Conservation (phyloP, 2,113 vertebrate species). For the Periophthalmus modestus region DNA sequence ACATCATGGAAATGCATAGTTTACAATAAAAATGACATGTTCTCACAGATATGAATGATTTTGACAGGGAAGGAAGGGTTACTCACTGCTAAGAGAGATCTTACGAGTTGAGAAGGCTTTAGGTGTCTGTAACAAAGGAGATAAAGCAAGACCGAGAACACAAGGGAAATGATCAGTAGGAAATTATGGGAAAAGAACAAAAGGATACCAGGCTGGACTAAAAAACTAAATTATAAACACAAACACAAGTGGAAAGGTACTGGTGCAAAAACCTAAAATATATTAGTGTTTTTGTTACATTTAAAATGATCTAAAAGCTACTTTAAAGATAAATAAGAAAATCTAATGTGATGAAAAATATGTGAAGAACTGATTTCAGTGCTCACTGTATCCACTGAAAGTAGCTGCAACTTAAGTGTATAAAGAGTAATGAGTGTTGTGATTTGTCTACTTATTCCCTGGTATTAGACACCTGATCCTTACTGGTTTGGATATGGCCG, state of each 20-base stretch:
- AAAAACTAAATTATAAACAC: constrained; percentile 19
- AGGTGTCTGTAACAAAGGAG: constrained; percentile 72
- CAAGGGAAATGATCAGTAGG: constrained; percentile 50
- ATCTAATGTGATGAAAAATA: neutral
- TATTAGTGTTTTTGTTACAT: neutral
- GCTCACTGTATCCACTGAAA: constrained; percentile 37
- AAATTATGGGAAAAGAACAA: constrained; percentile 9
- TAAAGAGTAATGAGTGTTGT: constrained; percentile 43
- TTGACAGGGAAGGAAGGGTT: neutral
- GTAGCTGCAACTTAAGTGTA: constrained; percentile 39
- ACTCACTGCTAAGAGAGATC: constrained; percentile 78
- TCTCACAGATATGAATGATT: neutral
- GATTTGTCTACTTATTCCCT: constrained; percentile 79
- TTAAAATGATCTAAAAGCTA: neutral
- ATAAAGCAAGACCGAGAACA: constrained; percentile 54
- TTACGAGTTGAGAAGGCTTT: constrained; percentile 76
- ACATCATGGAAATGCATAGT: neutral
- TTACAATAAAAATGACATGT: neutral
- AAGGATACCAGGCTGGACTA: constrained; percentile 21
- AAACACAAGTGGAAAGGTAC: constrained; percentile 30
- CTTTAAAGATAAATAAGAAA: neutral
- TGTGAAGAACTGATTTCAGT: constrained; percentile 12
- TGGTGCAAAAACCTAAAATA: constrained; percentile 13
- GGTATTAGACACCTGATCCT: constrained; percentile 87
- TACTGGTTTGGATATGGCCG: constrained; percentile 78